phyloP scores from a whole-genome alignment of 2,888 invertebrate genomes.

The Sialis lutaria region DNA sequence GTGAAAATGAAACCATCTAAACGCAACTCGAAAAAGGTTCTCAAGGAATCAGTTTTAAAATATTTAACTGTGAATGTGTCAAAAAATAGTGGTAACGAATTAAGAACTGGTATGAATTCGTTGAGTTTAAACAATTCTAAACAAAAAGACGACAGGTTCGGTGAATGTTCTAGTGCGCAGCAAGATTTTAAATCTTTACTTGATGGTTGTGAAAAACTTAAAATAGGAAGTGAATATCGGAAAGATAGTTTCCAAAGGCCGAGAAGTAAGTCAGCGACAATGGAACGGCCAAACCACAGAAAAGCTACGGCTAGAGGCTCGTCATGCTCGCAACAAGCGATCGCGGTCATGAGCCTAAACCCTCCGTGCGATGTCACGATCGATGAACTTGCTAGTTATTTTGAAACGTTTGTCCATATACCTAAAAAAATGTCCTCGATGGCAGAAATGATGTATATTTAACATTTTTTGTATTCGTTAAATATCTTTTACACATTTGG shows the following conservation, averaged over 20 bases:
- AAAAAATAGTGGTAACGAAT: constrained; percentile 13
- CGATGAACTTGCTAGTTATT: constrained; percentile 88
- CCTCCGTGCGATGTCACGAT: constrained; percentile 76
- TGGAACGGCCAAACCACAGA: not conserved
- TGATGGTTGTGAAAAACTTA: constrained; percentile 23
- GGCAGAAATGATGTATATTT: constrained; percentile 98
- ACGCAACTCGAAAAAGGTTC: constrained; percentile 28
- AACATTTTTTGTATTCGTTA: constrained; percentile 16
- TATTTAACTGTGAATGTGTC: constrained; percentile 18
- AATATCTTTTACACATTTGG: no score
- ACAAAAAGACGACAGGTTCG: constrained; percentile 6
- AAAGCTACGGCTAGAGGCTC: not conserved
- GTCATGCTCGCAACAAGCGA: constrained; percentile 58
- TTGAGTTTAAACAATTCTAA: constrained; percentile 6
- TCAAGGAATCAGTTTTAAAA: constrained; percentile 38
- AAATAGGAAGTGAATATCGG: constrained; percentile 15
- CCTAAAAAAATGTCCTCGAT: constrained; percentile 95
- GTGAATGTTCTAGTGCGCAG: constrained; percentile 4
- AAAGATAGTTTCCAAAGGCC: not conserved
- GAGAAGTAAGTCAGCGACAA: not conserved
- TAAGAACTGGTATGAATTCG: not conserved
- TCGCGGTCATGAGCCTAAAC: constrained; percentile 41
- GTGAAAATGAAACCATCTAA: constrained; percentile 12
- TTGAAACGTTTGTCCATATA: constrained; percentile 89
- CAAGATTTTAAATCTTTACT: constrained; percentile 24